A percentile compares a stretch with the other conserved stretches of the same genome.
Evolutionary conservation across 2,113 vertebrate genomes (phyloP).

Genomic region (Fregata magnificens): DNA sequence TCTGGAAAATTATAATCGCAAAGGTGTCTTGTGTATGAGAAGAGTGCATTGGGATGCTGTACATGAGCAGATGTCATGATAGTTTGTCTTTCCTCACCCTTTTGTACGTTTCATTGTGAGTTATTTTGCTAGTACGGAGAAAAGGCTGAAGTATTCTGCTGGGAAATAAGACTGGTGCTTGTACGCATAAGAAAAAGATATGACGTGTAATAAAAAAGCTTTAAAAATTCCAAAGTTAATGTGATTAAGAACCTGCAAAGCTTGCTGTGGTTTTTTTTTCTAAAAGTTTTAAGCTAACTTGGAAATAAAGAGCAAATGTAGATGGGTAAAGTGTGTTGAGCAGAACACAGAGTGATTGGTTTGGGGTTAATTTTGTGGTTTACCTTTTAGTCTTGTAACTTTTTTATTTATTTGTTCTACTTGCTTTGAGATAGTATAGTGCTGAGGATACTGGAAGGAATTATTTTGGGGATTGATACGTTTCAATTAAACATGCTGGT

Average conservation of each 20-base stretch:
- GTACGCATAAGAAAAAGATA: neutral
- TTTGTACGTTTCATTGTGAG: rapidly evolving
- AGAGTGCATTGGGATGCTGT: neutral
- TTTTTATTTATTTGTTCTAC: neutral
- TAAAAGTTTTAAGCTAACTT: neutral
- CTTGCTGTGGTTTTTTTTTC: neutral
- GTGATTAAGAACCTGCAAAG: neutral
- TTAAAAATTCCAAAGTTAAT: neutral
- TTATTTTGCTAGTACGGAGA: neutral
- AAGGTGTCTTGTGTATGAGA: neutral
- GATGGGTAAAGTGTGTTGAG: neutral
- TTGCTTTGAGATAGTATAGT: neutral
- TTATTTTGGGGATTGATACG: neutral
- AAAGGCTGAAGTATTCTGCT: neutral
- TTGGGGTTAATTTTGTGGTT: neutral
- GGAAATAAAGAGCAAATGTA: neutral
- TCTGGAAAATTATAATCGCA: neutral
- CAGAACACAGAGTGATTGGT: neutral
- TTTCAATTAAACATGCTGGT: neutral
- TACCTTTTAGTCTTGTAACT: neutral
- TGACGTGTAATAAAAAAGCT: neutral
- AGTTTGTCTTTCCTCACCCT: neutral
- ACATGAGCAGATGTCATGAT: rapidly evolving
- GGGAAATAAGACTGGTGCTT: neutral
- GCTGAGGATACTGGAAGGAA: neutral